phyloP scores from a whole-genome alignment of 1,140 invertebrate species.

The Harpegnathos saltator region DNA sequence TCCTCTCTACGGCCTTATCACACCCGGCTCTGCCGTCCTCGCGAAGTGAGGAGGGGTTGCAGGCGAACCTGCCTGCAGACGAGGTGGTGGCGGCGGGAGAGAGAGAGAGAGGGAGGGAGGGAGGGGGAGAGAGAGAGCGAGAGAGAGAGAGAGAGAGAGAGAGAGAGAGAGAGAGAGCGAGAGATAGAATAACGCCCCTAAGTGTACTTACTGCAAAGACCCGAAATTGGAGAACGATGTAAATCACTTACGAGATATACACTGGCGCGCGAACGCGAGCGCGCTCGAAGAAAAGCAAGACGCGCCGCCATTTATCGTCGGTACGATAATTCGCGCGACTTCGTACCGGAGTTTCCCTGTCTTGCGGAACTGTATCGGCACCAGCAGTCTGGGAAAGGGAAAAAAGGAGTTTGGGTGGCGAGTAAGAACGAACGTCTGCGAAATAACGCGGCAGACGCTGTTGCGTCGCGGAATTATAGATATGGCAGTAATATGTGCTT shows the following conservation, averaged over 20 bases:
- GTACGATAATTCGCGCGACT: slow-evolving; percentile 71
- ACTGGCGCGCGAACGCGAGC: slow-evolving; percentile 65
- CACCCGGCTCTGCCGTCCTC: slow-evolving; percentile 56
- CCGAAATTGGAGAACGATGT: slow-evolving; percentile 77
- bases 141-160: slow-evolving; percentile 10
- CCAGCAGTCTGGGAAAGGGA: slow-evolving; percentile 38
- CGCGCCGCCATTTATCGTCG: slow-evolving; percentile 73
- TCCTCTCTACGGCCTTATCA: slow-evolving; percentile 68
- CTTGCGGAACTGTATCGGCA: slow-evolving; percentile 51
- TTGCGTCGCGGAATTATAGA: neutral
- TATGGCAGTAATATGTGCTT: neutral
- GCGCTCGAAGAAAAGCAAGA: slow-evolving; percentile 72
- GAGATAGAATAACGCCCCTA: slow-evolving; percentile 74
- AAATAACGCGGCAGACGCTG: neutral
- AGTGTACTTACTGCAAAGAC: slow-evolving; percentile 76
- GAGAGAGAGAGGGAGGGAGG: neutral
- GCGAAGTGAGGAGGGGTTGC: slow-evolving; percentile 61
- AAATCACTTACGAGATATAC: slow-evolving; percentile 77
- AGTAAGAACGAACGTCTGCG: slow-evolving; percentile 2
- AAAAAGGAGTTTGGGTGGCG: slow-evolving; percentile 52
- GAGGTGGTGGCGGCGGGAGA: slow-evolving; percentile 1
- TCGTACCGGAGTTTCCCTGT: slow-evolving; percentile 68
- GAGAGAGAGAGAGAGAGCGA: slow-evolving; percentile 11
- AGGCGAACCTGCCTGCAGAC: neutral
- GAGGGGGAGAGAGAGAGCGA: slow-evolving; percentile 5